Conservation (phyloP, 2,888 invertebrate genomes). For the Keiferia lycopersicella region DNA sequence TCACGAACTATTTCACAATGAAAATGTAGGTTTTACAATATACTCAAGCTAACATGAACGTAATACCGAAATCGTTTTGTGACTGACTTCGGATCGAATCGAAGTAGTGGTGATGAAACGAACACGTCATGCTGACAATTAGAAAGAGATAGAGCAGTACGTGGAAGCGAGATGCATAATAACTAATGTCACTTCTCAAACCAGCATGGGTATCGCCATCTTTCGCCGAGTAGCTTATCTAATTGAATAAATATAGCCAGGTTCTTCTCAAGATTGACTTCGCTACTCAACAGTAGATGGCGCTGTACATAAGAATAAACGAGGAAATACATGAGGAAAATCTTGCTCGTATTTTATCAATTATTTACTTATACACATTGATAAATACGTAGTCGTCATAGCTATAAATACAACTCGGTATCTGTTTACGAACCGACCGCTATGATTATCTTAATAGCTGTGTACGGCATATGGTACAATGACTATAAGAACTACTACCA, state of each 20-base stretch:
- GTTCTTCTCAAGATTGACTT: background rate
- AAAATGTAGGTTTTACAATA: constrained; percentile 38
- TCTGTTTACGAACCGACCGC: too few species aligned
- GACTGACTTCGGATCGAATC: constrained; percentile 70
- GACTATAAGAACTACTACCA: too few species aligned
- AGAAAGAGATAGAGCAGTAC: constrained; percentile 50
- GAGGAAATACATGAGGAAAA: too few species aligned
- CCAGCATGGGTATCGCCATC: constrained; percentile 37
- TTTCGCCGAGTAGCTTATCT: constrained; percentile 35
- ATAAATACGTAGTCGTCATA: background rate
- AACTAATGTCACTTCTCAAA: constrained; percentile 30
- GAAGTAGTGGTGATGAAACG: constrained; percentile 40
- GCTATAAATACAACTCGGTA: constrained; percentile 19
- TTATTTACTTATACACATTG: background rate
- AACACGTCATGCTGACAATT: constrained; percentile 70
- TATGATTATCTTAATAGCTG: too few species aligned
- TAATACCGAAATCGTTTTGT: constrained; percentile 59
- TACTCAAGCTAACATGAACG: constrained; percentile 54
- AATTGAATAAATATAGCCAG: background rate
- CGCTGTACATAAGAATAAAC: background rate
- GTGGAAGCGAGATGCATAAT: constrained; percentile 40
- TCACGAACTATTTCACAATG: constrained; percentile 46
- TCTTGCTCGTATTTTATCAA: background rate
- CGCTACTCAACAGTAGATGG: constrained; percentile 4
- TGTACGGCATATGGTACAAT: too few species aligned